Base-by-base conservation (phyloP, 2,888 invertebrate genomes). In the Eueremaeus valkanovi region DNA sequence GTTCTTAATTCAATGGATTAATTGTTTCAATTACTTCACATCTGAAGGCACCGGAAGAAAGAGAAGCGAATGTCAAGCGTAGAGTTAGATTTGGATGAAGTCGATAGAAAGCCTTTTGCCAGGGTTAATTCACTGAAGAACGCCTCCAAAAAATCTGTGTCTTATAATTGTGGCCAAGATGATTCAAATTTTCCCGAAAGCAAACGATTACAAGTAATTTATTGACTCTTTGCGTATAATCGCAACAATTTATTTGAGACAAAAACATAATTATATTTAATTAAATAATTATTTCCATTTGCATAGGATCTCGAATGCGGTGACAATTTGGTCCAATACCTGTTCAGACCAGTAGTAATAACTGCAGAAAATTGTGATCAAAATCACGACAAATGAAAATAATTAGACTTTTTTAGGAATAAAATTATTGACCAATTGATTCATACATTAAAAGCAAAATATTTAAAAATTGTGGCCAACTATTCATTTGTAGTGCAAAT, bases 401-500 rank as follows among this genome's bases (percentile, higher is more conserved):
- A 45, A 42, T 9, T 40, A 21, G 36, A 42, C 1, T n/a, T 33
- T 63, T 27, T 21, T 21, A 42, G 11, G 29, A 66, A 13, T 66
- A 68, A n/a, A 68, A 42, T 24, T 3, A 70, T 70, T 70, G n/a
- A n/a, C 13, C 13, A 66, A 55, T 24, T 55, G 3, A n/a, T n/a
- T n/a, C n/a, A n/a, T n/a, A n/a, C n/a, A n/a, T n/a, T n/a, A n/a
- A n/a, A n/a, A n/a, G 3, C 3, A 45, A 18, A 63, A 61, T 16
- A 33, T 18, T 45, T 70, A 6, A 16, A 70, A 45, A 21, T 24
- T 45, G 70, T 70, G 40, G 70, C 70, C 70, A 70, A 70, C 40
- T 40, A 66, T 70, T 70, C 42, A 70, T 29, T 45, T 27, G 21
- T 21, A 68, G 68, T 68, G 68, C 68, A 70, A 66, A 18, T 18